These are phyloP conservation scores for Neuroterus valhalla DNA, from an alignment of 1,140 invertebrate genomes.

Conservation along the genomic window DNA sequence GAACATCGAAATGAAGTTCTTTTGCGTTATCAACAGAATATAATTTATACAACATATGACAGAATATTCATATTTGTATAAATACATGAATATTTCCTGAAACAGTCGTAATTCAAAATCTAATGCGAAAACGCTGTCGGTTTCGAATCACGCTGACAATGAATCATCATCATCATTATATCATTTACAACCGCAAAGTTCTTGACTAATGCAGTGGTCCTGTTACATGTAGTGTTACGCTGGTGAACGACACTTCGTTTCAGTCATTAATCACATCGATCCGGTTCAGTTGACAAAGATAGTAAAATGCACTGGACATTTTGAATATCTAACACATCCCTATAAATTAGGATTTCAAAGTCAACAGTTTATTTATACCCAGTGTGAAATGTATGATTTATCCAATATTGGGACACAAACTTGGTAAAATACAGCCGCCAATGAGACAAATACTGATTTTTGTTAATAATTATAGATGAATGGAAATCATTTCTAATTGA, in stretches of 20 bases:
- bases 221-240: conserved; percentile 21
- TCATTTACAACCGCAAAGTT: conserved; percentile 30
- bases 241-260: conserved; percentile 26
- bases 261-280: conserved; percentile 30
- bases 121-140: conserved; percentile 28
- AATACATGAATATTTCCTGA: conserved; percentile 23
- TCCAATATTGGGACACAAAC: background rate
- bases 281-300: conserved; percentile 28
- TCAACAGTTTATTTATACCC: background rate
- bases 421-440: background rate
- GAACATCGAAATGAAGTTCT: background rate
- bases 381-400: background rate
- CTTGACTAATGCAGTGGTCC: conserved; percentile 26
- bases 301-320: conserved; percentile 23
- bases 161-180: conserved; percentile 31
- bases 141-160: conserved; percentile 25
- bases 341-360: background rate
- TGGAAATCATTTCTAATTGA: no score
- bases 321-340: background rate
- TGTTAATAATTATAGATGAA: no score
- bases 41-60: conserved; percentile 24
- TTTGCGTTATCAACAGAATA: background rate
- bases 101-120: conserved; percentile 23
- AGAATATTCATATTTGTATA: conserved; percentile 24
- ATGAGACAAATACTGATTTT: no score